phyloP scores from a whole-genome alignment of 2,888 invertebrate genomes.

The Galerucella calmariensis region DNA sequence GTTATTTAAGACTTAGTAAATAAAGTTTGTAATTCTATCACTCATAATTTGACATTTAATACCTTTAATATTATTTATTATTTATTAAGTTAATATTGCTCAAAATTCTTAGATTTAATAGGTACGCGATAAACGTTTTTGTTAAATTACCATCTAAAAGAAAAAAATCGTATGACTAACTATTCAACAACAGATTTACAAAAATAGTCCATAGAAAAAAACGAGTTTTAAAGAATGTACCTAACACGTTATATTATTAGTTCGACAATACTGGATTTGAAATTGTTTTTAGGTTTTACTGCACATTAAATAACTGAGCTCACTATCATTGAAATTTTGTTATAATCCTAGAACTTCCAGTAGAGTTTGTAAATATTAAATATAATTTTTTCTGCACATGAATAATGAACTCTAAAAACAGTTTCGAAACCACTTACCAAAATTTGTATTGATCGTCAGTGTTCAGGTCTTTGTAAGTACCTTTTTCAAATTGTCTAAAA shows the following conservation, averaged over 20 bases:
- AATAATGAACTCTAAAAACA: not conserved
- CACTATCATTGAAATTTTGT: not conserved
- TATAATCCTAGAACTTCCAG: too few relatives aligned
- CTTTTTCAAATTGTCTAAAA: not conserved
- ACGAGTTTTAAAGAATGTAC: not conserved
- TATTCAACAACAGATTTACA: not conserved
- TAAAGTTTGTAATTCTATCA: constrained; percentile 58
- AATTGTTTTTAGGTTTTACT: not conserved
- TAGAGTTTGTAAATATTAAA: not conserved
- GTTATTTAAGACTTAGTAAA: constrained; percentile 41
- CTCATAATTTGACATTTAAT: constrained; percentile 65
- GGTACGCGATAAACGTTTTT: constrained; percentile 45
- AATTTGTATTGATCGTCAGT: not conserved
- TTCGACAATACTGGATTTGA: not conserved
- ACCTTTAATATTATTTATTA: constrained; percentile 52
- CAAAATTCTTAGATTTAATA: constrained; percentile 54
- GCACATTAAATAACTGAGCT: not conserved
- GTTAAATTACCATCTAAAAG: constrained; percentile 47
- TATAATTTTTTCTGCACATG: not conserved
- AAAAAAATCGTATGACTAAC: constrained; percentile 11
- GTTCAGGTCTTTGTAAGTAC: not conserved
- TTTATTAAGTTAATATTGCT: constrained; percentile 63
- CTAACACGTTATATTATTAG: not conserved
- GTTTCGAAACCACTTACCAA: not conserved
- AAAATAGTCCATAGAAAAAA: not conserved